A percentile compares a stretch with the other conserved stretches of the same genome.
phyloP scores from a whole-genome alignment of 2,888 invertebrate species.

The Germaria angustata region DNA sequence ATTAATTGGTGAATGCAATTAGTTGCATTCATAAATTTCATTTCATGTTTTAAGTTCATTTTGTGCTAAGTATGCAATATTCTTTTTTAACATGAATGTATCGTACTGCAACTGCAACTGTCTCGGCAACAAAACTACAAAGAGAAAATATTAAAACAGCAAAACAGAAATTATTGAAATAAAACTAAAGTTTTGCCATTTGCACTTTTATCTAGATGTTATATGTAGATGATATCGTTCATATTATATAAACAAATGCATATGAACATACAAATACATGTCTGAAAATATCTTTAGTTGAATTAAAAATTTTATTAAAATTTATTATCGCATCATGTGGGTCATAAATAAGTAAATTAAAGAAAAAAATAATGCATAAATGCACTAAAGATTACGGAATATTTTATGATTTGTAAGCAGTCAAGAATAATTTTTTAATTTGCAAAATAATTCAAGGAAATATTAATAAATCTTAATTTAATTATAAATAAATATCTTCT shows the following conservation, averaged over 20 bases:
- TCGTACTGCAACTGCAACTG: not conserved
- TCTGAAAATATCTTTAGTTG: slow-evolving; percentile 40
- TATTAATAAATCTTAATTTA: not conserved
- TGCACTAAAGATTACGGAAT: slow-evolving; percentile 15
- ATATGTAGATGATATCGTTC: not conserved
- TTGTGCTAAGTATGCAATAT: slow-evolving; percentile 64
- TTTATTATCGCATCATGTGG: slow-evolving; percentile 39
- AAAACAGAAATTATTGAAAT: slow-evolving; percentile 43
- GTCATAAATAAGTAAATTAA: slow-evolving; percentile 29
- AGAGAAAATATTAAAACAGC: slow-evolving; percentile 21
- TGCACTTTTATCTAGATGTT: slow-evolving; percentile 37
- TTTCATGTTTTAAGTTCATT: slow-evolving; percentile 63
- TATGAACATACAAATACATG: not conserved
- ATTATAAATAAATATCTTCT: not conserved
- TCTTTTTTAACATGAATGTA: slow-evolving; percentile 34
- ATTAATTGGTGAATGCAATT: slow-evolving; percentile 66
- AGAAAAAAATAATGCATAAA: slow-evolving; percentile 34
- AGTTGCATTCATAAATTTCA: slow-evolving; percentile 65
- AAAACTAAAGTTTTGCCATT: slow-evolving; percentile 35
- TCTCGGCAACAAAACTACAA: not conserved
- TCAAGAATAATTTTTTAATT: not conserved
- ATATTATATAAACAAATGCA: no score
- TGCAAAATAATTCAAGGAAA: not conserved
- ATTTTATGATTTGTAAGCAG: slow-evolving; percentile 33
- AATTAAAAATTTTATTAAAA: slow-evolving; percentile 46